Evolutionary conservation across 2,113 vertebrate genomes (phyloP).

Genomic region (Leptobrachium ailaonicum): DNA sequence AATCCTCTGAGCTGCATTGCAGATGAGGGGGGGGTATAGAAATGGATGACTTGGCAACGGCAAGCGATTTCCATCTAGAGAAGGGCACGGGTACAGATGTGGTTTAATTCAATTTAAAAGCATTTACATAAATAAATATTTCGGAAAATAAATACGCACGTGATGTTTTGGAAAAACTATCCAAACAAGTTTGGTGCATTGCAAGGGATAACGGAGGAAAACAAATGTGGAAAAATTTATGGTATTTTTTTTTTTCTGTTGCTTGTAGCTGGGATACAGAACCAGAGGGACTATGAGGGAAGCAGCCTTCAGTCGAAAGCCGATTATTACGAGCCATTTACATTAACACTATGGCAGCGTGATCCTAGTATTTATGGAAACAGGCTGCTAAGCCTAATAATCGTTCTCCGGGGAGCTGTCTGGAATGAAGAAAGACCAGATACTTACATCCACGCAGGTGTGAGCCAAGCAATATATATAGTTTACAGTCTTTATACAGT

Average conservation of each 20-base stretch:
- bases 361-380: slow-evolving; percentile 21
- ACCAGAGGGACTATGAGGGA: neutral
- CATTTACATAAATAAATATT: no score
- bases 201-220: no score
- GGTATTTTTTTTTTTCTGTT: no score
- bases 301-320: neutral
- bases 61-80: neutral
- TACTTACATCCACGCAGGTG: slow-evolving; percentile 6
- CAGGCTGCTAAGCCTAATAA: slow-evolving; percentile 15
- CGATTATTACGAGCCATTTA: slow-evolving; percentile 1
- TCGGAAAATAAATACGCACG: neutral
- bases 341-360: slow-evolving; percentile 13
- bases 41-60: no score
- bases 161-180: neutral
- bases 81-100: neutral
- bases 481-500: no score
- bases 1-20: neutral
- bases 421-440: slow-evolving; percentile 17
- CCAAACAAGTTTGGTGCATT: neutral
- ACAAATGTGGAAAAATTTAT: no score
- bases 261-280: neutral
- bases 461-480: no score
- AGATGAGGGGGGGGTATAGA: no score
- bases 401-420: neutral
- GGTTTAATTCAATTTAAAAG: no score